Base-by-base conservation (phyloP, 2,113 vertebrate species). In the Syngnathus typhle region DNA sequence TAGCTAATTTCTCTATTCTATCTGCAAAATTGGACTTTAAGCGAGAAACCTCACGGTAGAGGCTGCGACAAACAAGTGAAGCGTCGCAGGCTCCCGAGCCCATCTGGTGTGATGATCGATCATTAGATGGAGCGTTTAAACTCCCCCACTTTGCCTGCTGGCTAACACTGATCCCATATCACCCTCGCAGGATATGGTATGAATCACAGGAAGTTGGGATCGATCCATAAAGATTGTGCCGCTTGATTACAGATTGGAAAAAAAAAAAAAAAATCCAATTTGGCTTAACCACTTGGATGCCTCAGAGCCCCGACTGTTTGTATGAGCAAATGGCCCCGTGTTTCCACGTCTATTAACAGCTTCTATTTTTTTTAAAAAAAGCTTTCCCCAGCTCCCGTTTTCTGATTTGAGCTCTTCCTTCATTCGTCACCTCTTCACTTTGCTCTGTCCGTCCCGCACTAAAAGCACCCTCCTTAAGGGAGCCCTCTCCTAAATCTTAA, bases 401-500 rank as follows among this genome's bases (percentile, higher is more conserved):
- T 75, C 59, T 70, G 67, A 66, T 79, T 63, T 18, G 67, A 79
- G 65, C 65, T 51, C 32, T 64, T 65, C 54, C 32, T 64, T 65
- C 46, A 63, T 80, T 79, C 80, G 84, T 81, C 62, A 52, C 77
- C 84, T 72, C 61, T 88, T 84, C 84, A 72, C 85, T 79, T 71
- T 73, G 72, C 79, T 82, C 59, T 51, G 86, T 81, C 85, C 59
- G 71, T 81, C 81, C 82, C 71, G 64, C 81, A 75, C 82, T 83
- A 84, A 89, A 90, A 86, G 89, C 88, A 87, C 69, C 76, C 64
- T 84, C 88, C 85, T 88, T 85, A 78, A 77, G 85, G 77, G 81
- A 91, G 80, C 82, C 77, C 69, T 90, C 82, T 88, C 89, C 89
- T 89, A 91, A 91, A 90, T 88, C 87, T 90, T 91, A 91, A 91